Evolutionary conservation across 2,888 invertebrate species (phyloP), one percentile per base, ranked within the genome.

Genomic region (Lepidocyrtinus sp.): DNA sequence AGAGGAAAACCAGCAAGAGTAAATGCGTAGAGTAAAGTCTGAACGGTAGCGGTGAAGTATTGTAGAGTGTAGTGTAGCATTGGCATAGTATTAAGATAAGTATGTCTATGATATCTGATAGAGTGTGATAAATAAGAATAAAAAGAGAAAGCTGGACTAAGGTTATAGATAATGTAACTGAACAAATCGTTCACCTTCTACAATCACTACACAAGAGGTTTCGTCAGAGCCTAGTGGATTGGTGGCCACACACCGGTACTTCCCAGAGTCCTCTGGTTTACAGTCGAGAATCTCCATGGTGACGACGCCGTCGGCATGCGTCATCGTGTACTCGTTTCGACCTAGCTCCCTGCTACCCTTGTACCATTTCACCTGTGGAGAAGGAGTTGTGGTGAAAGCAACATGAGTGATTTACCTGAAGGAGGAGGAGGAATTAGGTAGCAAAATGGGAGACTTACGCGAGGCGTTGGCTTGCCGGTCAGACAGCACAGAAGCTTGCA

Each of bases 401-500:
- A n/a, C n/a, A n/a, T n/a, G n/a, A n/a, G n/a, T n/a, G n/a, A n/a
- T n/a, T n/a, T n/a, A n/a, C n/a, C n/a, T n/a, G n/a, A n/a, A n/a
- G 50, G 19, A 50, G 61, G 25, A 68, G 55, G 3, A 24, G 22
- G n/a, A 63, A 59, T n/a, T 12, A 12, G 5, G 59, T 5, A 5
- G 17, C 7, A 59, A 55, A 50, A 64, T 24, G 45, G 21, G 7
- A n/a, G n/a, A n/a, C 87, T 87, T 88, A 98, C 98, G 36, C 95
- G 95, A 19, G 99, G 98, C 87, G 94, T 92, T 80, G 99, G 99
- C 88, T 95, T 96, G 83, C 98, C 98, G 87, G 95, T 95, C 82
- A 99, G 92, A 88, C 99, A 98, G 90, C 98, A 98, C 64, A 99
- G 93, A 85, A 99, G 92, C 91, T 99, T 99, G 91, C 99, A 99